Evolutionary conservation across 2,888 invertebrate genomes (phyloP).

Genomic region (Halocaridina rubra): DNA sequence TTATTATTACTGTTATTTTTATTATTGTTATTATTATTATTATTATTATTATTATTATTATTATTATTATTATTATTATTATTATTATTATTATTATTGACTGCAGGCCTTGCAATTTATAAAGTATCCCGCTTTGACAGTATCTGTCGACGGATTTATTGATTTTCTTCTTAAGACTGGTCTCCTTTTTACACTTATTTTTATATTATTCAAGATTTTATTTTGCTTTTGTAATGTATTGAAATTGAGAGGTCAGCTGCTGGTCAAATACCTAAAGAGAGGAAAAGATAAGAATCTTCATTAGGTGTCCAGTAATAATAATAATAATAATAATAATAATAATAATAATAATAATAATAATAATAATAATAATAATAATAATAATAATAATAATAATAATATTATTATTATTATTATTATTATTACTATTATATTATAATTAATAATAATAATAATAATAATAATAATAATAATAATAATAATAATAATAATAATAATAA

Average conservation of each 20-base stretch:
- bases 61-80: not conserved
- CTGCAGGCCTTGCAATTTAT: too few relatives aligned
- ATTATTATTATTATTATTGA: not conserved
- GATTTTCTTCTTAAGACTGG: too few relatives aligned
- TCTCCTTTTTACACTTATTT: too few relatives aligned
- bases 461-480: not conserved
- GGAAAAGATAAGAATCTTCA: too few relatives aligned
- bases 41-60: not conserved
- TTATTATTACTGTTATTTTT: not conserved
- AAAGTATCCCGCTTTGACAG: too few relatives aligned
- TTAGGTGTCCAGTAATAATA: not conserved
- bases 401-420: not conserved
- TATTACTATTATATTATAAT: not conserved
- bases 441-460: not conserved
- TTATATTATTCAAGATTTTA: too few relatives aligned
- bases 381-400: not conserved
- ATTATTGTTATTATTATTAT: not conserved
- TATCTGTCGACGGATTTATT: too few relatives aligned
- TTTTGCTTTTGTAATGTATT: too few relatives aligned
- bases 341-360: not conserved
- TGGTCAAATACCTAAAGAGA: too few relatives aligned
- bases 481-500: not conserved
- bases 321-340: not conserved
- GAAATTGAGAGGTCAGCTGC: too few relatives aligned
- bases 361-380: not conserved